These are phyloP conservation scores for Uromys caudimaculatus DNA, from an alignment of 2,797 vertebrate genomes.

Conservation along the genomic window DNA sequence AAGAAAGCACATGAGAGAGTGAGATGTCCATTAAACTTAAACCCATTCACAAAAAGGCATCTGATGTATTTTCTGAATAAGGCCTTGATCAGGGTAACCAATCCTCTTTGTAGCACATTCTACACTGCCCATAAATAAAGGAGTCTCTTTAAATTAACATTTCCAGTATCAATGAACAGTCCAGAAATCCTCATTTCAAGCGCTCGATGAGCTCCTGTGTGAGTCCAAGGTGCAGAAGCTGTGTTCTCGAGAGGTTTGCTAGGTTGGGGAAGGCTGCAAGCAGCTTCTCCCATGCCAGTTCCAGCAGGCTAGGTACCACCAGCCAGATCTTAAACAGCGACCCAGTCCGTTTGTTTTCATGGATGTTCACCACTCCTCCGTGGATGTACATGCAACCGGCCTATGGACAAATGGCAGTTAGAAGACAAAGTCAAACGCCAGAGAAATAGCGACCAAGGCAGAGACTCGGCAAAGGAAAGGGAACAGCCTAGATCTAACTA, in stretches of 20 bases:
- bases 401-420: slow-evolving; percentile 83
- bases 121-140: slow-evolving; percentile 86
- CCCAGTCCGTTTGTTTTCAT: slow-evolving; percentile 97
- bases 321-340: slow-evolving; percentile 99
- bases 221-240: slow-evolving; percentile 97
- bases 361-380: slow-evolving; percentile 98
- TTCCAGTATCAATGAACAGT: slow-evolving; percentile 72
- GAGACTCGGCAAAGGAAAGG: background rate
- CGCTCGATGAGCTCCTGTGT: slow-evolving; percentile 97
- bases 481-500: background rate
- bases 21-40: slow-evolving; percentile 78
- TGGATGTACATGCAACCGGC: slow-evolving; percentile 99
- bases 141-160: slow-evolving; percentile 73
- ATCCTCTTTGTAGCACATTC: slow-evolving; percentile 80
- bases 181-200: slow-evolving; percentile 91
- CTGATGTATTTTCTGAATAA: slow-evolving; percentile 93
- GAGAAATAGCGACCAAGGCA: background rate
- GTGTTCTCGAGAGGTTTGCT: slow-evolving; percentile 91
- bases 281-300: slow-evolving; percentile 98
- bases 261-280: slow-evolving; percentile 94
- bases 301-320: slow-evolving; percentile 96
- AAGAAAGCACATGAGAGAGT: slow-evolving; percentile 67
- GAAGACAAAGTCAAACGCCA: background rate
- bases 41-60: slow-evolving; percentile 88
- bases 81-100: slow-evolving; percentile 87